Evolutionary conservation across 2,797 vertebrate species (phyloP).

Genomic region (Chiroxiphia lanceolata): DNA sequence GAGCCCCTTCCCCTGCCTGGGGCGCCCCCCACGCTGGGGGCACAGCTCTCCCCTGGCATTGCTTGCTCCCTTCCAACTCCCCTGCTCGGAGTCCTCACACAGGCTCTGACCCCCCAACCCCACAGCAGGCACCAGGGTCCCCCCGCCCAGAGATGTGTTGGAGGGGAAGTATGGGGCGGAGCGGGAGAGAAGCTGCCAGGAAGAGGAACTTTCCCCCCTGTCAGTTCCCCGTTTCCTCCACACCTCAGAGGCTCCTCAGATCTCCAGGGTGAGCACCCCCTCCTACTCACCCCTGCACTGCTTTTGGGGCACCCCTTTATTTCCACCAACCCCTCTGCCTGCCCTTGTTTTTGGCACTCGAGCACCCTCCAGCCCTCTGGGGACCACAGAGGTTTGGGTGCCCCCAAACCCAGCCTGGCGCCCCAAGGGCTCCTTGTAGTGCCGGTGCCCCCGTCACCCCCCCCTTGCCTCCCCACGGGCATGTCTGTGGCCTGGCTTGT

Average conservation of each 20-base stretch:
- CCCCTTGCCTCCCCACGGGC: neutral
- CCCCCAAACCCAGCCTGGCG: neutral
- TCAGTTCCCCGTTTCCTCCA: neutral
- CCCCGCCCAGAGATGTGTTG: rapidly evolving
- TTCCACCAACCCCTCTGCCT: neutral
- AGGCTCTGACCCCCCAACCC: neutral
- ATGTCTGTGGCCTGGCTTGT: neutral
- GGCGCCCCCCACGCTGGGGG: rapidly evolving
- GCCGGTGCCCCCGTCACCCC: neutral
- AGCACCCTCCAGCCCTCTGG: neutral
- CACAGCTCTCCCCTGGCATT: neutral
- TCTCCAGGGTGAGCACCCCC: neutral
- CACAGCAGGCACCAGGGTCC: rapidly evolving
- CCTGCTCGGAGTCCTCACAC: neutral
- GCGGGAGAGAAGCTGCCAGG: neutral
- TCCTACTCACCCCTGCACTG: neutral
- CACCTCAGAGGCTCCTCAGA: neutral
- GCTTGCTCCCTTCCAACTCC: neutral
- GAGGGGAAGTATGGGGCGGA: neutral
- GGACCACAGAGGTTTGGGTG: neutral
- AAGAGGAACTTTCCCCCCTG: neutral
- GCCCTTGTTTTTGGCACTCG: neutral
- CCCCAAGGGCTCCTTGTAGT: neutral
- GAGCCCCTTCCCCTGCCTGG: neutral
- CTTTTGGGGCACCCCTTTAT: neutral